These are phyloP conservation scores for Eospalax fontanierii DNA, from an alignment of 2,797 vertebrate genomes.

Conservation along the genomic window DNA sequence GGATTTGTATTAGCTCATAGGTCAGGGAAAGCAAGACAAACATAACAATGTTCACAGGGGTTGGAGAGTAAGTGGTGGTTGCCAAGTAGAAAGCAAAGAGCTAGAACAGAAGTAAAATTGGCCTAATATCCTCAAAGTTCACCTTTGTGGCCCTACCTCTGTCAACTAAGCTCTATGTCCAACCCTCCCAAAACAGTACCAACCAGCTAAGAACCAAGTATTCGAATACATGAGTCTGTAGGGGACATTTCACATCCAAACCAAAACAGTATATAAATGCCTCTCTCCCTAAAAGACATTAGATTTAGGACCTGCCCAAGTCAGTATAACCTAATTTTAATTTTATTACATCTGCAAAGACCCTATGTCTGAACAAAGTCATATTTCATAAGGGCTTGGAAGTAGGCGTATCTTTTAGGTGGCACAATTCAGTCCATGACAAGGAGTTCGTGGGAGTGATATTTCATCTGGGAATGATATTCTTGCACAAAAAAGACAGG, in stretches of 20 bases:
- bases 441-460: neutral
- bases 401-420: neutral
- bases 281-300: neutral
- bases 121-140: neutral
- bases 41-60: no score
- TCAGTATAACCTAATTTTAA: neutral
- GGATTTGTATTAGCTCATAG: no score
- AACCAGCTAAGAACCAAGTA: neutral
- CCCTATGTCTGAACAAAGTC: neutral
- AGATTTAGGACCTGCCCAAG: neutral
- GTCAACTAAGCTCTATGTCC: neutral
- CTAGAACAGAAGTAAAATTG: neutral
- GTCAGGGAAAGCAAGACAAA: neutral
- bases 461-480: neutral
- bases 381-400: neutral
- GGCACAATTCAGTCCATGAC: neutral
- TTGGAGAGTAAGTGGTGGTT: neutral
- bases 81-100: neutral
- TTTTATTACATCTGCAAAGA: neutral
- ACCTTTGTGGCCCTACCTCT: neutral
- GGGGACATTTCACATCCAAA: neutral
- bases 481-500: neutral
- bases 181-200: neutral
- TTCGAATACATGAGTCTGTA: neutral
- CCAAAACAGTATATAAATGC: neutral